A percentile compares a stretch with the other conserved stretches of the same genome.
phyloP scores from a whole-genome alignment of 2,888 invertebrate species.

The Drosophila sordidula region DNA sequence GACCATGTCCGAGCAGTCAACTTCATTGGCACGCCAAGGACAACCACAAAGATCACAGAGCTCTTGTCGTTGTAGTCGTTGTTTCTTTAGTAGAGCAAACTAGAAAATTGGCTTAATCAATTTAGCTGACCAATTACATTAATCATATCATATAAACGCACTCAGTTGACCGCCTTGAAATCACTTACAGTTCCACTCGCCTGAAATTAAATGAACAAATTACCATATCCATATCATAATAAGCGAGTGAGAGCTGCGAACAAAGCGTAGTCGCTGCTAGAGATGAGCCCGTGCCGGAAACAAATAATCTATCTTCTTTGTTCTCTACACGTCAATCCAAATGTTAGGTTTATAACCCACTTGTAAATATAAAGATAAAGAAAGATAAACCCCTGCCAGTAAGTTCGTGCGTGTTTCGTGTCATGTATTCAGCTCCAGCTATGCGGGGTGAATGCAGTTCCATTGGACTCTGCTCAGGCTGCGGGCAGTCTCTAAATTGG shows the following conservation, averaged over 20 bases:
- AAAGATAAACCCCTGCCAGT: not conserved
- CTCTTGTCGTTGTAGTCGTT: slow-evolving; percentile 3
- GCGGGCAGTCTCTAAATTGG: slow-evolving; percentile 40
- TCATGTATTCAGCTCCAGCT: slow-evolving; percentile 15
- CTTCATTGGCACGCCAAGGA: slow-evolving; percentile 63
- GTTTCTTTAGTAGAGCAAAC: slow-evolving; percentile 32
- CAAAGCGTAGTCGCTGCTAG: slow-evolving; percentile 5
- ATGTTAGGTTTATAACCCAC: not conserved
- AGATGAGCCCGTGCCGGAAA: slow-evolving; percentile 14
- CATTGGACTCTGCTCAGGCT: not conserved
- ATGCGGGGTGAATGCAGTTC: slow-evolving; percentile 8
- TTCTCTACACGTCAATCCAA: not conserved
- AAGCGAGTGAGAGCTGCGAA: slow-evolving; percentile 15
- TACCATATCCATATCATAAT: slow-evolving; percentile 17
- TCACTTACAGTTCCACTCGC: slow-evolving; percentile 26
- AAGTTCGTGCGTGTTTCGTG: slow-evolving; percentile 2
- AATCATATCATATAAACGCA: slow-evolving; percentile 19
- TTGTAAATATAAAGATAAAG: not conserved
- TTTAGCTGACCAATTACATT: slow-evolving; percentile 49
- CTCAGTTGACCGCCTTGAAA: slow-evolving; percentile 40
- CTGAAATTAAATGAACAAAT: slow-evolving; percentile 25
- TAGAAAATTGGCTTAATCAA: slow-evolving; percentile 59
- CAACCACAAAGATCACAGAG: slow-evolving; percentile 40
- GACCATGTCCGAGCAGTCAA: slow-evolving; percentile 1
- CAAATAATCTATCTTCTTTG: too few species aligned